Evolutionary conservation across 2,797 vertebrate species (phyloP).

Genomic region (Scomberomorus guttatus): DNA sequence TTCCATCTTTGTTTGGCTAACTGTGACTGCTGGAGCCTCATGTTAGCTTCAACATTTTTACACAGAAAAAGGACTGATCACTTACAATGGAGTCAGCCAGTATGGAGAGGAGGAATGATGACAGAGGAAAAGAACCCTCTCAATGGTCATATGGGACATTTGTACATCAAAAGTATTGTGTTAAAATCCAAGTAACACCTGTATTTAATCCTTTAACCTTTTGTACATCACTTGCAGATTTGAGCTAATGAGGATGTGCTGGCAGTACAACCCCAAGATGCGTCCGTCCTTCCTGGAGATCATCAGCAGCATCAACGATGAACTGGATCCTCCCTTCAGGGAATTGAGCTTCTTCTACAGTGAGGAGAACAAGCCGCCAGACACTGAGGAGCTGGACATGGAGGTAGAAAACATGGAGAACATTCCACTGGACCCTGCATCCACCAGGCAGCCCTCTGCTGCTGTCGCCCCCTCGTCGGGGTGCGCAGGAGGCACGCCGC

Average conservation of each 20-base stretch:
- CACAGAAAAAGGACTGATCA: too few species aligned
- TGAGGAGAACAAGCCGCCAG: conserved; percentile 97
- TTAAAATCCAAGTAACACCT: background rate
- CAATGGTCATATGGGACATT: too few species aligned
- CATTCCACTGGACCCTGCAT: conserved; percentile 94
- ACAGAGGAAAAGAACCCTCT: too few species aligned
- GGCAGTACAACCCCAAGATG: conserved; percentile 99
- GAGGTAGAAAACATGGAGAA: conserved; percentile 98
- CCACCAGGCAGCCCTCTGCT: conserved; percentile 87
- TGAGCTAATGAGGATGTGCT: conserved; percentile 98
- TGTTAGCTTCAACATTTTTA: too few species aligned
- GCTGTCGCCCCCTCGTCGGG: conserved; percentile 52
- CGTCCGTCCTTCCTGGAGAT: conserved; percentile 97
- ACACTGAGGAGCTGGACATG: conserved; percentile 95
- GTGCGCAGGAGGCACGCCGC: conserved; percentile 76
- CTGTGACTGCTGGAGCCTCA: too few species aligned
- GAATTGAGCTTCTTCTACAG: conserved; percentile 99
- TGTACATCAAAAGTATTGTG: background rate
- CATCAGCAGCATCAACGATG: conserved; percentile 95
- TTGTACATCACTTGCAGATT: conserved; percentile 84
- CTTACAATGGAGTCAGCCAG: too few species aligned
- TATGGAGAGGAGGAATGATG: too few species aligned
- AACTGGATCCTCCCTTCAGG: conserved; percentile 93
- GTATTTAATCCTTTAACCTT: background rate
- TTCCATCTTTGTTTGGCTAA: too few species aligned